Conservation (phyloP, 1,140 invertebrate species). For the Ridgeia piscesae region DNA sequence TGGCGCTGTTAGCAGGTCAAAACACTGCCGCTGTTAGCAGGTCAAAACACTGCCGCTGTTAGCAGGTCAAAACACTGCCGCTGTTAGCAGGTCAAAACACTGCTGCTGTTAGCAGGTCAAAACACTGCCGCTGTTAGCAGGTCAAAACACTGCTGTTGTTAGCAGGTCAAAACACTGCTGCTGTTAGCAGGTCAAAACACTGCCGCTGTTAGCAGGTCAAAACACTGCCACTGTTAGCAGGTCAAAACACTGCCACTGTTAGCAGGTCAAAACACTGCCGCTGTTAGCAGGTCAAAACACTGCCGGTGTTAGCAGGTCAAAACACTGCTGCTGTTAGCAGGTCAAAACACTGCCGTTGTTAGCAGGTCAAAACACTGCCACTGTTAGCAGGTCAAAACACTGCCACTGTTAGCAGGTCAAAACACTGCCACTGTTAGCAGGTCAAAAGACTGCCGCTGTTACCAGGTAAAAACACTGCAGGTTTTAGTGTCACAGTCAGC, state of each 20-base stretch:
- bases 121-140: neutral
- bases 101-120: neutral
- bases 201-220: neutral
- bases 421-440: neutral
- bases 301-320: neutral
- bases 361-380: neutral
- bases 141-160: neutral
- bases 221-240: neutral
- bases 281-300: neutral
- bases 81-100: neutral
- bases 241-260: neutral
- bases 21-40: neutral
- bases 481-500: neutral
- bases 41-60: neutral
- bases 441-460: neutral
- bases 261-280: neutral
- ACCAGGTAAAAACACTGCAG: neutral
- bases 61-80: neutral
- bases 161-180: neutral
- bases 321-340: neutral
- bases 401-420: neutral
- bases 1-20: neutral
- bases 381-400: neutral
- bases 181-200: neutral
- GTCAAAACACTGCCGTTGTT: neutral